Base-by-base conservation (phyloP, 2,888 invertebrate species). In the Euplexia lucipara region DNA sequence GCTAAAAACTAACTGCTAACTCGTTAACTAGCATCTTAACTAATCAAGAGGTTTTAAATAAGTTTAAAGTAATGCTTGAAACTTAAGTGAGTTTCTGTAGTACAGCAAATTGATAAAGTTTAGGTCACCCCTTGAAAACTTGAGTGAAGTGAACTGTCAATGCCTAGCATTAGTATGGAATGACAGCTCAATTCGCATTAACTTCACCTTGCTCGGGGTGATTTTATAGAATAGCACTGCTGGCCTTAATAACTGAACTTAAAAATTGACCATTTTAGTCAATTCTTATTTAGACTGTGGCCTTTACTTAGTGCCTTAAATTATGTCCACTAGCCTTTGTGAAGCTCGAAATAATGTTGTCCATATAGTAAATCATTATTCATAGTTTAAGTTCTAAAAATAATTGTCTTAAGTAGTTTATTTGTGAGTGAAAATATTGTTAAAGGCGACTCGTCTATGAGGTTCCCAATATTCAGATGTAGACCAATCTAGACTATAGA, bases 241-340 rank as follows among this genome's bases (percentile, higher is more conserved):
- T n/a, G n/a, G 7, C 1, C 1, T 37, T 12, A 30, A 35, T 37
- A 0, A 10, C 14, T 3, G 14, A 26, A 30, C 18, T 32, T 18
- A 41, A 1, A 34, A 32, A 41, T 16, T 37, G 1, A 2, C 12
- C 5, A 8, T 2, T 41, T 41, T 30, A 42, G 12, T 9, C n/a
- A n/a, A 35, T 22, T 51, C 18, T 5, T 10, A 12, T 48, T 22
- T 41, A 0, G 4, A 39, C 22, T 18, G 10, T 66, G 10, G 8
- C 14, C 9, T 53, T 66, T 5, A 35, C 6, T 0, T 2, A 51
- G 35, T 52, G 16, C 14, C 16, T 67, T 65, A 42, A 62, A 26
- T 18, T 10, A 48, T 10, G 16, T 16, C 14, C 48, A 20, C 7
- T 14, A 26, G n/a, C 16, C n/a, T 61, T 9, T 51, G 10, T 20